Evolutionary conservation across 1,140 invertebrate genomes (phyloP).

Genomic region (Drosophila nikananu): DNA sequence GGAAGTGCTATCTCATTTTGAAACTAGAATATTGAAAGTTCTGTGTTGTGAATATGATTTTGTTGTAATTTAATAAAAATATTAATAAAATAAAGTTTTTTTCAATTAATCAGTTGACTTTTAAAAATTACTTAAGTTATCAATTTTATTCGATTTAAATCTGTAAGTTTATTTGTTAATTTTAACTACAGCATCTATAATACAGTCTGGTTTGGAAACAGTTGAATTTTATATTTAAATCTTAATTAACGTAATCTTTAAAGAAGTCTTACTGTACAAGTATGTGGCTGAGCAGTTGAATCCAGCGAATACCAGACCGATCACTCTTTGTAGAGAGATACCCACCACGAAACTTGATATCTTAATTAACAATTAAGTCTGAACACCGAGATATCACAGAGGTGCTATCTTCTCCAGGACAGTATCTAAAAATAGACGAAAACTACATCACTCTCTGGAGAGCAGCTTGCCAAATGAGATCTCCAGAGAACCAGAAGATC

Average conservation of each 20-base stretch:
- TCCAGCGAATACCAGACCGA: slow-evolving; percentile 7
- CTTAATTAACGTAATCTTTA: too few relatives aligned
- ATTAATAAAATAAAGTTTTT: not conserved
- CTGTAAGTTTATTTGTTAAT: too few relatives aligned
- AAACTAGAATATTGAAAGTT: slow-evolving; percentile 2
- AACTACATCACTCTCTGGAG: not conserved
- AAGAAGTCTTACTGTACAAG: not conserved
- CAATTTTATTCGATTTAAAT: too few relatives aligned
- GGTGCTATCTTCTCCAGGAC: not conserved
- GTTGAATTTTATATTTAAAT: too few relatives aligned
- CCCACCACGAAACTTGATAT: slow-evolving; percentile 13
- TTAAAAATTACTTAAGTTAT: too few relatives aligned
- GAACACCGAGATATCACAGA: not conserved
- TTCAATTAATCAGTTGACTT: not conserved
- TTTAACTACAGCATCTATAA: too few relatives aligned
- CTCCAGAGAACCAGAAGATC: not conserved
- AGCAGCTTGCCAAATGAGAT: not conserved
- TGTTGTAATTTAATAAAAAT: not conserved
- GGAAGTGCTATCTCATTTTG: not conserved
- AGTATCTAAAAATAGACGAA: slow-evolving; percentile 9
- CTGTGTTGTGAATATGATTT: not conserved
- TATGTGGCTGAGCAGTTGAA: not conserved
- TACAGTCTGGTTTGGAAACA: too few relatives aligned
- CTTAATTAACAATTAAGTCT: slow-evolving; percentile 7
- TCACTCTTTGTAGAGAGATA: not conserved